These are phyloP conservation scores for Choristoneura fumiferana DNA, from an alignment of 1,140 invertebrate species.

Conservation along the genomic window DNA sequence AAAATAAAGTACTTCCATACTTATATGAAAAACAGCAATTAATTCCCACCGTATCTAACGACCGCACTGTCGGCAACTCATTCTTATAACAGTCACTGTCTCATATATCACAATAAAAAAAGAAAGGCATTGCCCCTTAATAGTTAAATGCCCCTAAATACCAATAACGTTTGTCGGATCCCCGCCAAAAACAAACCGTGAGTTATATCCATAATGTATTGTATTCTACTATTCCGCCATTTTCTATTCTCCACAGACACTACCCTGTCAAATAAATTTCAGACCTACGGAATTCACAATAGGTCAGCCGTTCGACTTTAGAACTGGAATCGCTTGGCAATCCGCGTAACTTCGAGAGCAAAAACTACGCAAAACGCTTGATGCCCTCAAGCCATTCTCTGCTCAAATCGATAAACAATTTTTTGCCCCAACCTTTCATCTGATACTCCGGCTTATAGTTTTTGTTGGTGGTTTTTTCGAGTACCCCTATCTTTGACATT, in stretches of 20 bases:
- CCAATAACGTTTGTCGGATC: conserved; percentile 76
- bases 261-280: conserved; percentile 76
- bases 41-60: conserved; percentile 65
- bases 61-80: conserved; percentile 58
- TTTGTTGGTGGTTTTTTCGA: conserved; percentile 70
- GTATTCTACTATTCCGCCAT: conserved; percentile 73
- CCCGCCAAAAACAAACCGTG: conserved; percentile 77
- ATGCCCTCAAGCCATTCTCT: conserved; percentile 52
- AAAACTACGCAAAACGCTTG: conserved; percentile 34
- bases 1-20: conserved; percentile 1
- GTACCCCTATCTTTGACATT: conserved; percentile 68
- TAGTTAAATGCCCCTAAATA: conserved; percentile 73
- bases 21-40: conserved; percentile 45
- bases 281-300: conserved; percentile 73
- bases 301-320: conserved; percentile 55
- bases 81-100: conserved; percentile 53
- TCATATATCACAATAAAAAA: conserved; percentile 60
- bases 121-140: conserved; percentile 57
- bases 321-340: conserved; percentile 59
- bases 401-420: conserved; percentile 47
- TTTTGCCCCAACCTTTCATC: conserved; percentile 64
- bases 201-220: conserved; percentile 73
- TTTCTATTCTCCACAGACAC: conserved; percentile 76
- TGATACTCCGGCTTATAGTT: conserved; percentile 59
- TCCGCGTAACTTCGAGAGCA: conserved; percentile 36